Evolutionary conservation across 2,888 invertebrate species (phyloP).

Genomic region (Cartodere bifasciata): DNA sequence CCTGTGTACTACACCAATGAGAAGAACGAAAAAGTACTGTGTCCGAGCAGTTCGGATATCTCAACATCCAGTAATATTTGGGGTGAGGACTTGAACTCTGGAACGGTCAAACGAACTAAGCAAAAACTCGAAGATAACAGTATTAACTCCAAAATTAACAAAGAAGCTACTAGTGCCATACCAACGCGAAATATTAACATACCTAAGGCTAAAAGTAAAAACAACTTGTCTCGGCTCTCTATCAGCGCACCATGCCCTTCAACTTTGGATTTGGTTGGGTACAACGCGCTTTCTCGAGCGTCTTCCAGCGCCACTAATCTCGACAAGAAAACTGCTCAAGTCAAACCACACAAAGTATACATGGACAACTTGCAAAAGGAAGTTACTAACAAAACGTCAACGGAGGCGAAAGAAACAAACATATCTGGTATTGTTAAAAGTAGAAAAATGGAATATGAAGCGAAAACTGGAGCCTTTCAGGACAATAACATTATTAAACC

Average conservation of each 20-base stretch:
- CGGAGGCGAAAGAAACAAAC: constrained; percentile 13
- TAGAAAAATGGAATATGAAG: constrained; percentile 81
- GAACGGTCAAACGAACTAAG: constrained; percentile 58
- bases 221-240: constrained; percentile 39
- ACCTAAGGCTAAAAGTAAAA: constrained; percentile 27
- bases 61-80: constrained; percentile 39
- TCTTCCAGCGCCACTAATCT: constrained; percentile 29
- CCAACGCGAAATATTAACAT: constrained; percentile 41
- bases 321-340: constrained; percentile 35
- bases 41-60: constrained; percentile 18
- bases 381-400: constrained; percentile 21
- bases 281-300: constrained; percentile 29
- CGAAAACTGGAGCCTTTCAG: too few species aligned
- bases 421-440: constrained; percentile 66
- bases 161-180: constrained; percentile 49
- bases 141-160: too few species aligned
- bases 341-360: constrained; percentile 40
- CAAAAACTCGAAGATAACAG: constrained; percentile 52
- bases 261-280: constrained; percentile 28
- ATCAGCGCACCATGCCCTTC: constrained; percentile 51
- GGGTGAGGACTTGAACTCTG: constrained; percentile 49
- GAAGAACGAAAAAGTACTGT: constrained; percentile 23
- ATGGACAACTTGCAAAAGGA: constrained; percentile 37
- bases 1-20: constrained; percentile 29
- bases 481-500: too few species aligned